Percentiles rank a stretch among this genome's conserved stretches.
phyloP scores from a whole-genome alignment of 2,113 vertebrate genomes.

The Tenebrosternarchus preto region DNA sequence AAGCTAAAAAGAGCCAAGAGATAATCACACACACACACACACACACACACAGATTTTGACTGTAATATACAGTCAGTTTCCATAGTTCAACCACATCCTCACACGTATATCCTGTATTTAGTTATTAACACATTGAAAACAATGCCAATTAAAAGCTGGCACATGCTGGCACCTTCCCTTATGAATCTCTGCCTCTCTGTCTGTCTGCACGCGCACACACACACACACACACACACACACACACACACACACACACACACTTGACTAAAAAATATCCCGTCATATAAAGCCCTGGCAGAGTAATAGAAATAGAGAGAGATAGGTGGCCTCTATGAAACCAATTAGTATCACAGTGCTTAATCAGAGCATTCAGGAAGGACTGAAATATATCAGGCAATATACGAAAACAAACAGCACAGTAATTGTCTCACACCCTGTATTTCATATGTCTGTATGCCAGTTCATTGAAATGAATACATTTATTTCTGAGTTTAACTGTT shows the following conservation, averaged over 20 bases:
- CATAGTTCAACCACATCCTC: too few species aligned
- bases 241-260: not conserved
- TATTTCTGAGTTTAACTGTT: not conserved
- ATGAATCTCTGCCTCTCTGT: not conserved
- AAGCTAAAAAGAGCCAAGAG: too few species aligned
- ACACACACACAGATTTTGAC: constrained; percentile 33
- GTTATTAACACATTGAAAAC: not conserved
- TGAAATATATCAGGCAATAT: not conserved
- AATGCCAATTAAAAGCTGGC: not conserved
- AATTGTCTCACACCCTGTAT: too few species aligned
- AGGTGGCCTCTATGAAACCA: not conserved
- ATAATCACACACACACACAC: constrained; percentile 1
- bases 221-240: constrained; percentile 25
- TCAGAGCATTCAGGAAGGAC: not conserved
- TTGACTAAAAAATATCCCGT: too few species aligned
- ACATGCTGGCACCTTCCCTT: too few species aligned
- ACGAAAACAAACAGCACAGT: not conserved
- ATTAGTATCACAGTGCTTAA: not conserved
- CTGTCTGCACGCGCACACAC: not conserved
- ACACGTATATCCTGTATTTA: too few species aligned
- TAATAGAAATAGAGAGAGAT: not conserved
- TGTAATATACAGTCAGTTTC: too few species aligned
- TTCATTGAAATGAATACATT: too few species aligned
- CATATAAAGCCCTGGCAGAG: too few species aligned
- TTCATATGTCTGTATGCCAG: too few species aligned